Percentiles rank a stretch among this genome's conserved stretches.
These are phyloP conservation scores for Masticophis lateralis DNA, from an alignment of 2,797 vertebrate genomes.

Conservation along the genomic window DNA sequence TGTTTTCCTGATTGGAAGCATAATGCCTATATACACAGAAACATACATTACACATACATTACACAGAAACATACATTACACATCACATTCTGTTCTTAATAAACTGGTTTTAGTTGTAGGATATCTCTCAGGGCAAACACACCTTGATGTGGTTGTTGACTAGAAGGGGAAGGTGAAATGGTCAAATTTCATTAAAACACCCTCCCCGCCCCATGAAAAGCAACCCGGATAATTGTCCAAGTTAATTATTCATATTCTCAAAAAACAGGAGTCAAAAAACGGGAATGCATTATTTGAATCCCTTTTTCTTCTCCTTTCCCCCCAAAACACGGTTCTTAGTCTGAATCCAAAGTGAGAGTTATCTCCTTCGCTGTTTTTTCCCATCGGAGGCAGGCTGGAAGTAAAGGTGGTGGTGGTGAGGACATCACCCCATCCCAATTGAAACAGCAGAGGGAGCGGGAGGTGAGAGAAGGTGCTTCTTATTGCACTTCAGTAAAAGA, in stretches of 20 bases:
- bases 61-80: slow-evolving; percentile 7
- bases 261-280: background rate
- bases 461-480: background rate
- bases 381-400: background rate
- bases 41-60: background rate
- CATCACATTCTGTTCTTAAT: background rate
- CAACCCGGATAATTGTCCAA: background rate
- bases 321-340: background rate
- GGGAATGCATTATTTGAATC: background rate
- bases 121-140: background rate
- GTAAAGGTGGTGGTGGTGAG: background rate
- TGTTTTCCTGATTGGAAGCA: background rate
- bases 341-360: too few species aligned
- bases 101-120: background rate
- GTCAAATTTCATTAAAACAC: background rate
- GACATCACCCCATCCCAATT: too few species aligned
- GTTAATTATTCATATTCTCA: background rate
- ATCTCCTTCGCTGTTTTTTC: background rate
- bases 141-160: background rate
- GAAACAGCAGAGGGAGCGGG: background rate
- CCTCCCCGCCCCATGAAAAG: background rate
- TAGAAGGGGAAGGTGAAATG: background rate
- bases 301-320: too few species aligned
- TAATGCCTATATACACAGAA: slow-evolving; percentile 4
- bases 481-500: background rate